Percentiles rank a stretch among this genome's conserved stretches.
Evolutionary conservation across 2,888 invertebrate species (phyloP).

Genomic region (Blomia tropicalis): DNA sequence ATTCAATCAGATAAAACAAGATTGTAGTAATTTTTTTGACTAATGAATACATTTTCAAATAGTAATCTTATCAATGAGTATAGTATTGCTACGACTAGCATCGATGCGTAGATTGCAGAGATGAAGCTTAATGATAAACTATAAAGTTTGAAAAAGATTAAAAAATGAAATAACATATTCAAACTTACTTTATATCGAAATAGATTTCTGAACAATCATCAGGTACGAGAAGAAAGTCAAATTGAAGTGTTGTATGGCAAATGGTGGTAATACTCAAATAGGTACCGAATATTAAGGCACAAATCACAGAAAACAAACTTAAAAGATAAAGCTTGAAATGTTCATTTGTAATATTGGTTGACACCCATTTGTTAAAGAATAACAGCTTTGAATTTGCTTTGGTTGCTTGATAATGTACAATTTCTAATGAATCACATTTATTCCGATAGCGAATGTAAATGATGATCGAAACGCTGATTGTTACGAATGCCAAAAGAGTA

Average conservation of each 20-base stretch:
- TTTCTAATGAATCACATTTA: background rate
- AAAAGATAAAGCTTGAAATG: background rate
- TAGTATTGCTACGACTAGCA: background rate
- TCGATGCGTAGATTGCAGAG: background rate
- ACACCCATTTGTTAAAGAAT: slow-evolving; percentile 7
- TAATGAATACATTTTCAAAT: background rate
- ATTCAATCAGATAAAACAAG: background rate
- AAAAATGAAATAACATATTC: background rate
- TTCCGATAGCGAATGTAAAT: slow-evolving; percentile 1
- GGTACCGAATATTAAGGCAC: slow-evolving; percentile 45
- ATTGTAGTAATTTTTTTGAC: background rate
- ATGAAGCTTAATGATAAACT: slow-evolving; percentile 10
- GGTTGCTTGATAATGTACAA: too few relatives aligned
- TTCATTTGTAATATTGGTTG: background rate
- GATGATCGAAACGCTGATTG: slow-evolving; percentile 7
- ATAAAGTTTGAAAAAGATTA: background rate
- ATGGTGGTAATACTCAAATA: slow-evolving; percentile 70
- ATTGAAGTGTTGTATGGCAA: slow-evolving; percentile 57
- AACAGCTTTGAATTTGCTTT: background rate
- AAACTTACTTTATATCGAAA: slow-evolving; percentile 33
- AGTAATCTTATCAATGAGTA: background rate
- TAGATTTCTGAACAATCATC: slow-evolving; percentile 71
- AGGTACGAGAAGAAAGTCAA: slow-evolving; percentile 54
- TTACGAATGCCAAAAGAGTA: slow-evolving; percentile 42
- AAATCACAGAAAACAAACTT: background rate